A percentile compares a stretch with the other conserved stretches of the same genome.
These are phyloP conservation scores for honey bee (Apis mellifera) DNA, from an alignment of 1,140 invertebrate species.

Conservation along the genomic window Amel_HAv3.1 CM009936.2:16410001-16410500, in stretches of 20 bases:
- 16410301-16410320: conserved; percentile 73
- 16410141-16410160: no score
- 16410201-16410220: not conserved
- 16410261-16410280: conserved; percentile 79
- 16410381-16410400: conserved; percentile 64
- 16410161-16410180: no score
- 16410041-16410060: no score
- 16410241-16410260: conserved; percentile 73
- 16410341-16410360: conserved; percentile 39
- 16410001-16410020: no score
- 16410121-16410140: no score
- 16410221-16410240: conserved; percentile 53
- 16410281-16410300: conserved; percentile 78
- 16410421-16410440: conserved; percentile 45
- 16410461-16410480: not conserved
- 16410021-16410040: no score
- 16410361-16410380: conserved; percentile 16
- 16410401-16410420: conserved; percentile 58
- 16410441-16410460: conserved; percentile 31
- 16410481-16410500: not conserved
- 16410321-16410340: conserved; percentile 68
- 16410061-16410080: no score
- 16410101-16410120: no score
- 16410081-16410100: not conserved
- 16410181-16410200: not conserved